A percentile compares a stretch with the other conserved stretches of the same genome.
phyloP scores from a whole-genome alignment of 1,140 invertebrate genomes.

The Pseudoatta argentina region DNA sequence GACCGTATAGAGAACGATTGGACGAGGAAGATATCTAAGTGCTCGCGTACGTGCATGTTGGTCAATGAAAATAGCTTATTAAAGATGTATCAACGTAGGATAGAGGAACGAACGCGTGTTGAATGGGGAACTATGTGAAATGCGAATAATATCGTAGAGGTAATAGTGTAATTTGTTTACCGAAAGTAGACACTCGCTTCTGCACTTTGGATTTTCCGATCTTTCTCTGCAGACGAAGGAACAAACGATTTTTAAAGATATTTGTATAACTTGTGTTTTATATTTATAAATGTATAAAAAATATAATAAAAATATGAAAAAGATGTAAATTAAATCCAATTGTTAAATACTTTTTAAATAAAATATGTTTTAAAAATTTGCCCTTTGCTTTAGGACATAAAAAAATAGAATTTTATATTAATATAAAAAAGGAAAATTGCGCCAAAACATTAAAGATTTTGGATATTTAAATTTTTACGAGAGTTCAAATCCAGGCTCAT shows the following conservation, averaged over 20 bases:
- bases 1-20: not conserved
- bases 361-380: not conserved
- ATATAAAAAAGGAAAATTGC: not conserved
- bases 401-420: not conserved
- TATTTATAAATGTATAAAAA: not conserved
- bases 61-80: not conserved
- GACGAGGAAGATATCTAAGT: slow-evolving; percentile 11
- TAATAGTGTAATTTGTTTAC: not conserved
- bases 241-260: not conserved
- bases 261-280: not conserved
- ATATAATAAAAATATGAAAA: not conserved
- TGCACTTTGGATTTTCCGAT: not conserved
- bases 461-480: not conserved
- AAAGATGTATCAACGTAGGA: not conserved
- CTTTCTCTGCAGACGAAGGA: not conserved
- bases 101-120: no score
- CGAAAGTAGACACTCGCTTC: not conserved
- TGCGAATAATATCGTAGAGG: not conserved
- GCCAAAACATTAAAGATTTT: not conserved
- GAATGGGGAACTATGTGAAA: slow-evolving; percentile 16
- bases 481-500: not conserved
- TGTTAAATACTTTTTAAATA: not conserved
- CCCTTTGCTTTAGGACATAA: not conserved
- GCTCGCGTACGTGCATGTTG: not conserved
- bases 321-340: not conserved